Conservation (phyloP, 2,113 vertebrate genomes). For the Xiphias gladius region DNA sequence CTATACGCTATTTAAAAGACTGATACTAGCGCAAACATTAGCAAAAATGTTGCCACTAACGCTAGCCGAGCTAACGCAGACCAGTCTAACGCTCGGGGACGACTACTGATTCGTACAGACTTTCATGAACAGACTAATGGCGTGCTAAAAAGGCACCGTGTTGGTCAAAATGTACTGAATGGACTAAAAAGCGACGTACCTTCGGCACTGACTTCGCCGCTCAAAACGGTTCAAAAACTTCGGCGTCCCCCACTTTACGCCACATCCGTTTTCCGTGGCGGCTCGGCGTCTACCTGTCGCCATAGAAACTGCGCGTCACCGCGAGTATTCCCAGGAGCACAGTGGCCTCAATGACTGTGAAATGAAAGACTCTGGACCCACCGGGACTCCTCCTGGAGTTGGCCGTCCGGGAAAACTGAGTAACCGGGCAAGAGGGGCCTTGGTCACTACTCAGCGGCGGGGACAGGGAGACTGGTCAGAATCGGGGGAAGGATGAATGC, state of each 20-base stretch:
- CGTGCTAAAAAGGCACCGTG: accelerated
- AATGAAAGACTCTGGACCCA: no score
- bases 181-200: background rate
- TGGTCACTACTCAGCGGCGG: no score
- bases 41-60: background rate
- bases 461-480: no score
- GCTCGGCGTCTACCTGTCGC: constrained; percentile 50
- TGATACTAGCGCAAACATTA: constrained; percentile 9
- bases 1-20: background rate
- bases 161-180: background rate
- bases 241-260: constrained; percentile 43
- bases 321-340: no score
- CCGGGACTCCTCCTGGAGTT: no score
- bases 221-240: constrained; percentile 78
- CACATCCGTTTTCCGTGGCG: constrained; percentile 74
- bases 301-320: constrained; percentile 50
- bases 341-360: no score
- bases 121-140: background rate
- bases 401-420: no score
- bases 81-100: background rate
- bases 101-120: background rate
- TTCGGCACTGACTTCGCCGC: constrained; percentile 45
- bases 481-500: no score
- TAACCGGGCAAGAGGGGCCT: no score
- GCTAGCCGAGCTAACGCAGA: constrained; percentile 33